Base-by-base conservation (phyloP, 2,888 invertebrate species). In the Noctua comes region DNA sequence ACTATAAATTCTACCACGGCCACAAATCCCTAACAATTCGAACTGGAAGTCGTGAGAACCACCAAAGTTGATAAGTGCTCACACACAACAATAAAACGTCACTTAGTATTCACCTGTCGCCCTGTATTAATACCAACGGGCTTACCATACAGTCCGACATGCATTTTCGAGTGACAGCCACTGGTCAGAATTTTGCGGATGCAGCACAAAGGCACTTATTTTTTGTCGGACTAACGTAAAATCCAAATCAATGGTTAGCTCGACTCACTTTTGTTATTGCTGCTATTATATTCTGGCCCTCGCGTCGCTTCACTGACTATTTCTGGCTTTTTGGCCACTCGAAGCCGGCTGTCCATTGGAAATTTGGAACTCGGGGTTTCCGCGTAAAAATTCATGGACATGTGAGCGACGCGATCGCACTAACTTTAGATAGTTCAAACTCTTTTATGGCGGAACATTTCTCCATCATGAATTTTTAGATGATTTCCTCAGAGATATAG, bases 241-340 rank as follows among this genome's bases (percentile, higher is more conserved):
- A 95, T 94, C 94, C 94, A 95, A 96, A 96, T 96, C 96, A 96
- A 96, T 96, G 96, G 96, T 96, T 93, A 95, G 95, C 92, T 90
- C 93, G 91, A 92, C 93, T 95, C 94, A 96, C 95, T 96, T 96
- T 95, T 96, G 95, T 96, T 95, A 95, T 95, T 94, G 94, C 94
- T 91, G 91, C 95, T 91, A 95, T 95, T 95, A 95, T 94, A 92
- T 93, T 92, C 93, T 91, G 92, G 90, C 90, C 92, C 90, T 88
- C 13, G 46, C 65, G 68, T 71, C 90, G 93, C 90, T 89, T 85
- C 70, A 84, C 88, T 84, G 90, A 88, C 90, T 90, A 91, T 91
- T 90, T 91, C 91, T 86, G 89, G 91, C 90, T 92, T 94, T 94
- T 93, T 90, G 90, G 90, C 91, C 90, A 91, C 88, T 89, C 88